Evolutionary conservation across 2,797 vertebrate species (phyloP).

Genomic region (Euthynnus affinis): DNA sequence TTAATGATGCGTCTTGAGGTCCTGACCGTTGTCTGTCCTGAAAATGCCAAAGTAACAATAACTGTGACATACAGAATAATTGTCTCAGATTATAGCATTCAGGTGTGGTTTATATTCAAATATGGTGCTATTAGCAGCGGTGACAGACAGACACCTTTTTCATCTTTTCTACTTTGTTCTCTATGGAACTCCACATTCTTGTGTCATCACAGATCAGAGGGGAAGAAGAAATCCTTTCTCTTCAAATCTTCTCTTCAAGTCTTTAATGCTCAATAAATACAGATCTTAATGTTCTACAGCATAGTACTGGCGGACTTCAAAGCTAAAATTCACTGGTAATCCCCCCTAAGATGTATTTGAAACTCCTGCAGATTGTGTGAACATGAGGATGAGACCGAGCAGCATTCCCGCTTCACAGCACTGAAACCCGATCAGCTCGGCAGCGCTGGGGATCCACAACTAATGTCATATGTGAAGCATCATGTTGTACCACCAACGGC

Average conservation of each 20-base stretch:
- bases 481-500: slow-evolving; percentile 40
- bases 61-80: not conserved
- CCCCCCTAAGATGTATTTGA: slow-evolving; percentile 34
- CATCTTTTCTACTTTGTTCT: slow-evolving; percentile 6
- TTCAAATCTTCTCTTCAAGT: slow-evolving; percentile 18
- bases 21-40: not conserved
- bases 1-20: not conserved
- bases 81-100: not conserved
- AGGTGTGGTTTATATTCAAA: not conserved
- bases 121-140: not conserved
- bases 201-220: slow-evolving; percentile 36
- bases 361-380: slow-evolving; percentile 43
- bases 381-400: slow-evolving; percentile 22
- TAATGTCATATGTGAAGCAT: slow-evolving; percentile 49
- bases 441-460: slow-evolving; percentile 28
- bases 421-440: slow-evolving; percentile 50
- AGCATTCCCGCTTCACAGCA: slow-evolving; percentile 18
- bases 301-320: slow-evolving; percentile 38
- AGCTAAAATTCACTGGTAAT: slow-evolving; percentile 39
- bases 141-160: slow-evolving; percentile 8
- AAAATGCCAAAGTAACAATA: slow-evolving; percentile 6
- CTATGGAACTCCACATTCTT: not conserved
- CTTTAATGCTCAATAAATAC: slow-evolving; percentile 34
- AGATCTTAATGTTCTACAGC: slow-evolving; percentile 35
- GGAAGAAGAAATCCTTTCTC: slow-evolving; percentile 7